phyloP scores from a whole-genome alignment of 2,113 vertebrate species.

The Microcebus griseorufus region DNA sequence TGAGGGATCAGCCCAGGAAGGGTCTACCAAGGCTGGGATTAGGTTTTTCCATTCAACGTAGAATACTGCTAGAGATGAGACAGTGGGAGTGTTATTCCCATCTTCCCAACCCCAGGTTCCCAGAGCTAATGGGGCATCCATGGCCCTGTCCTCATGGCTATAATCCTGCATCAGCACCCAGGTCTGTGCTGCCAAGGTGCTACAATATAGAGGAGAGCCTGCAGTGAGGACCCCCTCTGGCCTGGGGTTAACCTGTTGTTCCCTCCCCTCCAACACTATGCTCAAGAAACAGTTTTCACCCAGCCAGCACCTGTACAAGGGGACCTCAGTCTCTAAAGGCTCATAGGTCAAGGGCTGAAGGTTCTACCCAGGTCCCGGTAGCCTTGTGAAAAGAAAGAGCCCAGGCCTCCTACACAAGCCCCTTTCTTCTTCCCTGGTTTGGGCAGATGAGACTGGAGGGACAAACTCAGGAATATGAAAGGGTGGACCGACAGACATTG shows the following conservation, averaged over 20 bases:
- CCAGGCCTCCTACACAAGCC: not conserved
- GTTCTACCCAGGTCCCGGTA: not conserved
- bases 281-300: not conserved
- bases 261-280: not conserved
- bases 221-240: not conserved
- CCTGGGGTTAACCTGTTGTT: not conserved
- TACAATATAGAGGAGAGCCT: not conserved
- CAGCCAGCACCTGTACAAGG: not conserved
- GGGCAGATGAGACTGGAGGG: not conserved
- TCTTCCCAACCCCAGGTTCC: not conserved
- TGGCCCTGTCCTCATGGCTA: not conserved
- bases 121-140: not conserved
- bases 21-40: not conserved
- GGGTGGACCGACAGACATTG: not conserved
- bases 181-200: not conserved
- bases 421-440: not conserved
- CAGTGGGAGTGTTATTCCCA: not conserved
- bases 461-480: not conserved
- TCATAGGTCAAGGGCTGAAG: not conserved
- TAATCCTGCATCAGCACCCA: not conserved
- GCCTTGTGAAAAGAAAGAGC: not conserved
- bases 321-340: not conserved
- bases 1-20: not conserved
- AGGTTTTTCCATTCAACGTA: not conserved
- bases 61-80: not conserved